Base-by-base conservation (phyloP, 2,797 vertebrate species). In the Chaunax sp. region DNA sequence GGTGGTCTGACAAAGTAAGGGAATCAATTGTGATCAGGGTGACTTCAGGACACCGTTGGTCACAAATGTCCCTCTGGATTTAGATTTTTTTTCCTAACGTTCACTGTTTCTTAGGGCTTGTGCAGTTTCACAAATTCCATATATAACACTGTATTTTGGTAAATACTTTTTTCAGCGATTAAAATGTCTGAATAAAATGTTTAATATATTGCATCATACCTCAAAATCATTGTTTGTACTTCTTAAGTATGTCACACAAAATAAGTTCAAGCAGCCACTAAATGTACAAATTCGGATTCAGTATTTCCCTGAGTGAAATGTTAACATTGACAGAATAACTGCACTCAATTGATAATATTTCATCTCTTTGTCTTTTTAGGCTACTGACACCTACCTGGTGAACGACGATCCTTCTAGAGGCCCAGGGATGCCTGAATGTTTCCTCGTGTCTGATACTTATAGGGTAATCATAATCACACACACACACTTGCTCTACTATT, bases 321-420 rank as follows among this genome's bases (percentile, higher is more conserved):
- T n/a, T n/a, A n/a, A n/a, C n/a, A n/a, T n/a, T 40, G 23, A 44
- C 1, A 19, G 20, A 55, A 60, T 64, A 13, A 55, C 19, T 46
- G 30, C 28, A 13, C 18, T 35, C 6, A 6, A 35, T 15, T 35
- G 1, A 37, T 19, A 8, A 25, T n/a, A 28, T 26, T 72, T 43
- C 4, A 5, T 71, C 5, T 76, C 23, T 68, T 22, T 74, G 38
- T 77, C 68, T 66, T 85, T 90, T 56, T 85, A 94, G 94, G 93
- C 94, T 88, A 93, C 94, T 75, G 94, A 95, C 90, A 92, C 93
- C 57, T 95, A 94, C 90, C 90, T 94, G 93, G 92, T 94, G 79
- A 94, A 94, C 84, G 92, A 95, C 84, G 93, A 94, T 86, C 90
- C 92, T 71, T 84, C 92, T 65, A 80, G 93, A 93, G 93, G 90